Conservation (phyloP, 2,113 vertebrate species). For the Sinocyclocheilus rhinocerous region DNA sequence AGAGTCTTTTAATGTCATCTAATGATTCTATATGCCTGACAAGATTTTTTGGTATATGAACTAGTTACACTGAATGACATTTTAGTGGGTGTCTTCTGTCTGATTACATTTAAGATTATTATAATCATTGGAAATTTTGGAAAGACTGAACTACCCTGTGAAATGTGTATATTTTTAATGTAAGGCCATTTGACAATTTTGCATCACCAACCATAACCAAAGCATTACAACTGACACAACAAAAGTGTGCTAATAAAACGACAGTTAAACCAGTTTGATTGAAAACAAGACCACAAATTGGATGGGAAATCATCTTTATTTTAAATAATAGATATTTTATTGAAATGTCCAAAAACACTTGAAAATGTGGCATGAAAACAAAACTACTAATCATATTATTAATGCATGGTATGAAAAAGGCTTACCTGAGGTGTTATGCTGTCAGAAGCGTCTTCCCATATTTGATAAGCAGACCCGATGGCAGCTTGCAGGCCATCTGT, state of each 20-base stretch:
- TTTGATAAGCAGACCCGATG: background rate
- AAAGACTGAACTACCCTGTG: no score
- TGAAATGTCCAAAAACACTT: background rate
- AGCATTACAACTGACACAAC: background rate
- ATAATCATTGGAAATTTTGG: background rate
- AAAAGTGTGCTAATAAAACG: background rate
- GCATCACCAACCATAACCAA: background rate
- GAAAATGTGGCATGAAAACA: background rate
- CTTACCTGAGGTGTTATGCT: conserved; percentile 12
- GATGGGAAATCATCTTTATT: conserved; percentile 2
- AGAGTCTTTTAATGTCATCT: no score
- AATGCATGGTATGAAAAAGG: background rate
- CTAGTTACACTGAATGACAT: no score
- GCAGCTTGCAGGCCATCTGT: conserved; percentile 7
- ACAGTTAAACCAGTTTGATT: background rate
- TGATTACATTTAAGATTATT: background rate
- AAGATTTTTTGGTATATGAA: no score
- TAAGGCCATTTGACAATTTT: background rate
- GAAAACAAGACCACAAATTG: conserved; percentile 15
- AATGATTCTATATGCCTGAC: no score
- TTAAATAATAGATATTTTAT: background rate
- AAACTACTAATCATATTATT: background rate
- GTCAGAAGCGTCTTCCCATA: background rate
- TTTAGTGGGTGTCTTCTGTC: no score
- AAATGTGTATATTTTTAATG: background rate